A percentile compares a stretch with the other conserved stretches of the same genome.
phyloP scores from a whole-genome alignment of 2,113 vertebrate genomes.

The Rhinopomastus cyanomelas region DNA sequence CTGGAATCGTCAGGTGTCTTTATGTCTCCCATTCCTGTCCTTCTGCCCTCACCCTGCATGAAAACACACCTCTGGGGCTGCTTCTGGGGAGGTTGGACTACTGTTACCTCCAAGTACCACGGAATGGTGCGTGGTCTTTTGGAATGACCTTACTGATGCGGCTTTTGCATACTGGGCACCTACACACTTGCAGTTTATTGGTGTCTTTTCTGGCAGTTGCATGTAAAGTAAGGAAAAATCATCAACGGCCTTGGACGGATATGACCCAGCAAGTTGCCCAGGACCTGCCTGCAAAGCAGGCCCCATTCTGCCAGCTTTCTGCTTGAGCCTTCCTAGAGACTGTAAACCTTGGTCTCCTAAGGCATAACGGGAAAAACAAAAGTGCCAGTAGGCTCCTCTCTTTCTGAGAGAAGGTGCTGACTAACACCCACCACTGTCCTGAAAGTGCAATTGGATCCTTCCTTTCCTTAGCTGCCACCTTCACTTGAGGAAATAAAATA shows the following conservation, averaged over 20 bases:
- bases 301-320: conserved; percentile 8
- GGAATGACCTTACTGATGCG: neutral
- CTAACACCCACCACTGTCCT: neutral
- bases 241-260: neutral
- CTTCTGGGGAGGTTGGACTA: neutral
- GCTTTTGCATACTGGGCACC: neutral
- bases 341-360: neutral
- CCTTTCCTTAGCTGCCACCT: neutral
- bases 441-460: neutral
- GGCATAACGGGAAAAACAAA: neutral
- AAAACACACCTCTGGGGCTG: neutral
- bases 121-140: neutral
- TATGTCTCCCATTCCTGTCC: neutral
- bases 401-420: neutral
- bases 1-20: neutral
- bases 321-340: neutral
- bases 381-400: neutral
- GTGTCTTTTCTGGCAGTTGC: neutral
- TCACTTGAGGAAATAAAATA: neutral
- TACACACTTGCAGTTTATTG: neutral
- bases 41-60: neutral
- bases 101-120: accelerated
- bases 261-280: neutral
- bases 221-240: neutral
- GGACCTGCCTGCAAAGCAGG: neutral